A percentile compares a stretch with the other conserved stretches of the same genome.
phyloP scores from a whole-genome alignment of 2,113 vertebrate species.

The Grammomys dolichurus region DNA sequence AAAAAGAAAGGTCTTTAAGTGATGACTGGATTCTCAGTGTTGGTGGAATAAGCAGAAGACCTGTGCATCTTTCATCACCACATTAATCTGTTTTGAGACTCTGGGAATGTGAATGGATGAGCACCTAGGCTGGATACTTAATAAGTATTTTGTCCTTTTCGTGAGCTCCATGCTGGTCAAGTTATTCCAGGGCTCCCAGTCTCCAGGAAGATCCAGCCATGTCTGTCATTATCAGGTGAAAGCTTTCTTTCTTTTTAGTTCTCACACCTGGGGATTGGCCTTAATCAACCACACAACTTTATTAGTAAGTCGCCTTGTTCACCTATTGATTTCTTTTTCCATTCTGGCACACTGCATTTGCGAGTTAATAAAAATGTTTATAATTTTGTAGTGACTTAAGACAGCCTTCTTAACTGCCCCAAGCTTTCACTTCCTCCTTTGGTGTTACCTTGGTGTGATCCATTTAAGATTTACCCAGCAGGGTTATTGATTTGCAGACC shows the following conservation, averaged over 20 bases:
- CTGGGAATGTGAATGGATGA: background rate
- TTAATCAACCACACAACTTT: slow-evolving; percentile 6
- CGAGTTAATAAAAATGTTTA: slow-evolving; percentile 68
- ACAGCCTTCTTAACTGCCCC: slow-evolving; percentile 18
- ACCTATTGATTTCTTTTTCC: slow-evolving; percentile 38
- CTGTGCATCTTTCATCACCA: background rate
- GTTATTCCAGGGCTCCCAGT: background rate
- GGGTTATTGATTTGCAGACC: slow-evolving; percentile 78
- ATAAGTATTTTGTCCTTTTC: background rate
- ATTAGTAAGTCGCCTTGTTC: slow-evolving; percentile 15
- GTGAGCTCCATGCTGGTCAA: background rate
- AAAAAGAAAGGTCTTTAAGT: background rate
- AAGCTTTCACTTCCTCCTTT: slow-evolving; percentile 67
- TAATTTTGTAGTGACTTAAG: slow-evolving; percentile 67
- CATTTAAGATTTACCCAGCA: slow-evolving; percentile 79
- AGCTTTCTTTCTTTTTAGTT: slow-evolving; percentile 55
- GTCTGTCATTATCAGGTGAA: background rate
- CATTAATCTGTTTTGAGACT: background rate
- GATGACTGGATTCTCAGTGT: background rate
- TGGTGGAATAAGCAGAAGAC: background rate
- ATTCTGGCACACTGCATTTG: slow-evolving; percentile 14
- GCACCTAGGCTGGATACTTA: background rate
- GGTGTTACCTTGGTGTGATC: slow-evolving; percentile 61
- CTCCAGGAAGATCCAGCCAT: background rate
- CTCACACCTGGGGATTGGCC: slow-evolving; percentile 5